phyloP scores from a whole-genome alignment of 2,113 vertebrate genomes.

The Recurvirostra avosetta region DNA sequence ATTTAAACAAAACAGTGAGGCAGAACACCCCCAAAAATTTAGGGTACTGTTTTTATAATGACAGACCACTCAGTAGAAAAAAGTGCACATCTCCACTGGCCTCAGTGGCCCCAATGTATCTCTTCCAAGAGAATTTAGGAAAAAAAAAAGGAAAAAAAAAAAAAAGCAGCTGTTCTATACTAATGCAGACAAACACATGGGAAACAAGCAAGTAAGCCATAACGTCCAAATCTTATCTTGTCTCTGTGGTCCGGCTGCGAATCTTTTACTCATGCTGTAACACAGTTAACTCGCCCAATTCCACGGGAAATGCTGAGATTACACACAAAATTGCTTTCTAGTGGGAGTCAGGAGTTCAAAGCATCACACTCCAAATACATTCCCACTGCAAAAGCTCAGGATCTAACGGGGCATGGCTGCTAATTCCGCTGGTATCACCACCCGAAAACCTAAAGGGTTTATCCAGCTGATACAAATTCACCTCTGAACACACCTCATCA shows the following conservation, averaged over 20 bases:
- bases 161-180: background rate
- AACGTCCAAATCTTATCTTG: background rate
- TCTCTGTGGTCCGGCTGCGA: background rate
- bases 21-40: background rate
- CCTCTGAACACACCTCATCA: background rate
- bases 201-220: background rate
- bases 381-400: background rate
- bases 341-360: background rate
- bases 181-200: background rate
- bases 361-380: background rate
- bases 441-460: background rate
- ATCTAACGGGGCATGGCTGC: background rate
- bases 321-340: background rate
- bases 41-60: background rate
- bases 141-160: background rate
- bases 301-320: background rate
- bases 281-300: background rate
- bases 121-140: background rate
- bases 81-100: background rate
- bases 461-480: background rate
- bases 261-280: background rate
- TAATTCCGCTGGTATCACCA: background rate
- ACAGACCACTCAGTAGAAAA: background rate
- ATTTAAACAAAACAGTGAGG: slow-evolving; percentile 4
- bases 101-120: background rate